phyloP scores from a whole-genome alignment of 2,888 invertebrate genomes.

The Noctua janthina region DNA sequence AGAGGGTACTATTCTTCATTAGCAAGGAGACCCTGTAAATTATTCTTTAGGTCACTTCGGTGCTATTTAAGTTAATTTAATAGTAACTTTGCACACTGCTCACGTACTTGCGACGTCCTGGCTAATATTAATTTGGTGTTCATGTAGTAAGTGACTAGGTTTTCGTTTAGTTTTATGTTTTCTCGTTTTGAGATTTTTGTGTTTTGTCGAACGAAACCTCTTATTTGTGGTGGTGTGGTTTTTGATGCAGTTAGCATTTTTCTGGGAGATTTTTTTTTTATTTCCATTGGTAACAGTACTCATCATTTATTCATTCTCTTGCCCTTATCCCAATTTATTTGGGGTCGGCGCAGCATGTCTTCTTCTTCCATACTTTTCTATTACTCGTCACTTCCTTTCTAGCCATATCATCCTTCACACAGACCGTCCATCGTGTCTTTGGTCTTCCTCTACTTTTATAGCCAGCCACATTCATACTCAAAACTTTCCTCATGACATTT shows the following conservation, averaged over 20 bases:
- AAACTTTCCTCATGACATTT: too few relatives aligned
- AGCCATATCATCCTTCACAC: too few relatives aligned
- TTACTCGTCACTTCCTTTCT: too few relatives aligned
- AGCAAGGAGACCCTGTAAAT: slow-evolving; percentile 85
- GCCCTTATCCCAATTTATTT: too few relatives aligned
- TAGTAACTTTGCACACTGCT: slow-evolving; percentile 83
- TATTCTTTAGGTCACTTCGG: slow-evolving; percentile 89
- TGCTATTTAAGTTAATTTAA: slow-evolving; percentile 89
- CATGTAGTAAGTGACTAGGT: slow-evolving; percentile 55
- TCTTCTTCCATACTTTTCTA: too few relatives aligned
- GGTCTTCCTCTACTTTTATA: too few relatives aligned
- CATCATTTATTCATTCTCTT: too few relatives aligned
- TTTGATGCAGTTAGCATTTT: background rate
- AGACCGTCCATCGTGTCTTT: too few relatives aligned
- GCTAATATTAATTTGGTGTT: slow-evolving; percentile 72
- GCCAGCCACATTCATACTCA: too few relatives aligned
- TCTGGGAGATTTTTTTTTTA: background rate
- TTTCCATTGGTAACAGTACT: background rate
- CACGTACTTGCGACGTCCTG: slow-evolving; percentile 78
- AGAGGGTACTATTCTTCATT: slow-evolving; percentile 88
- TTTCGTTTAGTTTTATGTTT: slow-evolving; percentile 48
- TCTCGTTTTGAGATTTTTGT: slow-evolving; percentile 18
- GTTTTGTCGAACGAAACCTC: background rate
- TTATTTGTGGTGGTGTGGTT: background rate
- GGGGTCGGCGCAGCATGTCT: too few relatives aligned